phyloP scores from a whole-genome alignment of 2,113 vertebrate species.

The Stictonetta naevosa region DNA sequence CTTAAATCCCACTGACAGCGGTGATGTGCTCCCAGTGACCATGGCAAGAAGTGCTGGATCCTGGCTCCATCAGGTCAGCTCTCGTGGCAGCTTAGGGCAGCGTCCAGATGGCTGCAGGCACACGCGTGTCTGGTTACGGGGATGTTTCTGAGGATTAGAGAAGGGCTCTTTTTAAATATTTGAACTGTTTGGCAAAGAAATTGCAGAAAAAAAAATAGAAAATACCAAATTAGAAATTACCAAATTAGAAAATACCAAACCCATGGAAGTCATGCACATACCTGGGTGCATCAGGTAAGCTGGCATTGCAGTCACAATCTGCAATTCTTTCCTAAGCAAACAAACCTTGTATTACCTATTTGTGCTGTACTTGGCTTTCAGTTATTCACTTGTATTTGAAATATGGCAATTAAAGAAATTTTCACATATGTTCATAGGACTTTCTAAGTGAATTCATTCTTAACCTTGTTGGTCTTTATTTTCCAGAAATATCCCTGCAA shows the following conservation, averaged over 20 bases:
- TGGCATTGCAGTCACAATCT: neutral
- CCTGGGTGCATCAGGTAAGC: too few species aligned
- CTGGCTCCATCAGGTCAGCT: neutral
- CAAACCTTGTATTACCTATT: neutral
- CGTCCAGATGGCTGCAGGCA: accelerated
- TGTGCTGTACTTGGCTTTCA: neutral
- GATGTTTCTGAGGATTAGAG: neutral
- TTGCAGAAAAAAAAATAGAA: too few species aligned
- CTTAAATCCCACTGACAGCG: accelerated
- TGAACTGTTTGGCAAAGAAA: neutral
- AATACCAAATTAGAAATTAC: neutral
- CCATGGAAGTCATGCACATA: accelerated
- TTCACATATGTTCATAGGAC: neutral
- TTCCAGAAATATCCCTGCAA: neutral
- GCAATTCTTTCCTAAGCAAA: neutral
- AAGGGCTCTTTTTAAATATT: neutral
- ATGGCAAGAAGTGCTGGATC: neutral
- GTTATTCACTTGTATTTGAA: neutral
- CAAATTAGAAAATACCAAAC: neutral
- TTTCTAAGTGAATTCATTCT: neutral
- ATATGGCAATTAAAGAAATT: neutral
- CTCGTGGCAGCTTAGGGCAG: neutral
- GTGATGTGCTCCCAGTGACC: neutral
- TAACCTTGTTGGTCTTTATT: neutral
- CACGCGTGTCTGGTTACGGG: accelerated